A percentile compares a stretch with the other conserved stretches of the same genome.
These are phyloP conservation scores for Gymnocheta viridis DNA, from an alignment of 2,888 invertebrate species.

Conservation along the genomic window DNA sequence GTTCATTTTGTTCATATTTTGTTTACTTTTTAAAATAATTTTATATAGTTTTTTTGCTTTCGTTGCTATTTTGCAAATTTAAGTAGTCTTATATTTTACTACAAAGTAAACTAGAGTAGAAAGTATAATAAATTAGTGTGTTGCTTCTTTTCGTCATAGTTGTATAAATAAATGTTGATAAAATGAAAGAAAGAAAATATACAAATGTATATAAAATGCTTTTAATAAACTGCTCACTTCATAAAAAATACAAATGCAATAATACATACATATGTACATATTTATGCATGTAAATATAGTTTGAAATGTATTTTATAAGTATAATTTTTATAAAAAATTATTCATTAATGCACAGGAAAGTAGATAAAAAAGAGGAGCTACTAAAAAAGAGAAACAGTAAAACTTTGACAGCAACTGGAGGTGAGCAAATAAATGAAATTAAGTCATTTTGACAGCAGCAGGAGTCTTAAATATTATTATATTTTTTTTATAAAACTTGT, in stretches of 20 bases:
- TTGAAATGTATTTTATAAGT: not conserved
- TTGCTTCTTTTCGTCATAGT: constrained; percentile 14
- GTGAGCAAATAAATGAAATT: not conserved
- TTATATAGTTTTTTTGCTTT: not conserved
- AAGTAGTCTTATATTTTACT: constrained; percentile 22
- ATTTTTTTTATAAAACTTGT: too few relatives aligned
- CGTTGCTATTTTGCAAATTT: not conserved
- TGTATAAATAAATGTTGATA: not conserved
- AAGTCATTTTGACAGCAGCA: not conserved
- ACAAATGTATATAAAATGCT: constrained; percentile 48
- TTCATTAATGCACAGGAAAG: constrained; percentile 1
- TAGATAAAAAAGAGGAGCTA: not conserved
- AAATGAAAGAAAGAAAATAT: not conserved
- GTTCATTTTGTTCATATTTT: constrained; percentile 17
- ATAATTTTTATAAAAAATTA: constrained; percentile 17
- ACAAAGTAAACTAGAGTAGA: constrained; percentile 27
- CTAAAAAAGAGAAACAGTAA: not conserved
- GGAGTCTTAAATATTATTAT: too few relatives aligned
- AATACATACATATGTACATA: not conserved
- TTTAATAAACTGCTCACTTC: constrained; percentile 58
- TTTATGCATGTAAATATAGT: too few relatives aligned
- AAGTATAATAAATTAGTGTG: constrained; percentile 24
- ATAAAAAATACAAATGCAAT: constrained; percentile 61
- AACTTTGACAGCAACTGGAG: constrained; percentile 8
- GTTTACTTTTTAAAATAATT: constrained; percentile 5